phyloP scores from a whole-genome alignment of 2,797 vertebrate genomes.

The Anolis apletophallus region DNA sequence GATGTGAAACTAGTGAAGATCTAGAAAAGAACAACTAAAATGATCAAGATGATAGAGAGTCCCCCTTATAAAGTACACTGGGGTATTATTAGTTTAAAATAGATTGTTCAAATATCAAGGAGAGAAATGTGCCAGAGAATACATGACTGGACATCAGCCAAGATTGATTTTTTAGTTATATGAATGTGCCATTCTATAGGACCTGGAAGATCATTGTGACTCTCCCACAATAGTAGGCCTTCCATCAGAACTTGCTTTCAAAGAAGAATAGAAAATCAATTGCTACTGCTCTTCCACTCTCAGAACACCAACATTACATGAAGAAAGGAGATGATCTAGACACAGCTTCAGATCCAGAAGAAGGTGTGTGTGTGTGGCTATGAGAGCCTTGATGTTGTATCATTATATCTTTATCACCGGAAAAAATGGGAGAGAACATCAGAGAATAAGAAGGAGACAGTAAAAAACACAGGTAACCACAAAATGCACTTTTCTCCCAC shows the following conservation, averaged over 20 bases:
- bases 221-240: background rate
- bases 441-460: background rate
- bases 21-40: background rate
- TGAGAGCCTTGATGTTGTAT: too few relatives aligned
- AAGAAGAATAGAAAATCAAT: background rate
- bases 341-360: too few relatives aligned
- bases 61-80: background rate
- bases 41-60: background rate
- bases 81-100: background rate
- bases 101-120: background rate
- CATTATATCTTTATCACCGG: too few relatives aligned
- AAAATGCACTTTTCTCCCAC: background rate
- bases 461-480: background rate
- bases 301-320: background rate
- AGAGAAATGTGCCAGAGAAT: background rate
- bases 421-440: too few relatives aligned
- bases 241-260: background rate
- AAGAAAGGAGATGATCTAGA: background rate
- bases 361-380: too few relatives aligned
- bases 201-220: background rate
- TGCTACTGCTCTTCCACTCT: background rate
- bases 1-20: background rate
- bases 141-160: background rate
- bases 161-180: background rate
- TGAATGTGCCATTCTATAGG: background rate